Conservation (phyloP, 2,797 vertebrate genomes). For the Austrolebias charrua region DNA sequence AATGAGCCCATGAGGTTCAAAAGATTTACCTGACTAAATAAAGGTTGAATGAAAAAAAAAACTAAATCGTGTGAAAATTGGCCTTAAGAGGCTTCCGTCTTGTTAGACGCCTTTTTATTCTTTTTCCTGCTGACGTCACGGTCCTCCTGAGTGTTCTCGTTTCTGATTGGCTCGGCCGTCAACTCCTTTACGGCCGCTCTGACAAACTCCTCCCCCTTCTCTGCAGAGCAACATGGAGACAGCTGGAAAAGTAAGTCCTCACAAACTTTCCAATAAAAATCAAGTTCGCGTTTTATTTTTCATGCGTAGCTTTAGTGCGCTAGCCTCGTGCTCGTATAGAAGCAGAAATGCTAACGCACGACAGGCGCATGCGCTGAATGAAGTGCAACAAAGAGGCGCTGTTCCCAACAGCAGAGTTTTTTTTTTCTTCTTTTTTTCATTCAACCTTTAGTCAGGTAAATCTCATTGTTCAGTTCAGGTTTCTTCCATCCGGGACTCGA, state of each 20-base stretch:
- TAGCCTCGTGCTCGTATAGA: too few species aligned
- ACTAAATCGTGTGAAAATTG: too few species aligned
- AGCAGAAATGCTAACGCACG: not conserved
- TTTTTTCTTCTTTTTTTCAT: too few species aligned
- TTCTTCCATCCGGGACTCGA: too few species aligned
- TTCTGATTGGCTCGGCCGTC: constrained; percentile 54
- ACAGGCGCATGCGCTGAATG: not conserved
- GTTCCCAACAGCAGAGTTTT: not conserved
- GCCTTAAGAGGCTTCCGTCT: not conserved
- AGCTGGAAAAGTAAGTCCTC: constrained; percentile 72
- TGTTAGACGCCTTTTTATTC: not conserved
- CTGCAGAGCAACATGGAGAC: constrained; percentile 72
- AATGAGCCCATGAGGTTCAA: too few species aligned
- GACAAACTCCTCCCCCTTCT: not conserved
- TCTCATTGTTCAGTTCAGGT: too few species aligned
- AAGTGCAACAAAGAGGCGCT: constrained; percentile 21
- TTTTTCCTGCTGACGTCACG: not conserved
- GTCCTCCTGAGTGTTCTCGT: not conserved
- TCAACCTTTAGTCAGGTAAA: too few species aligned
- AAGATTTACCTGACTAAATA: too few species aligned
- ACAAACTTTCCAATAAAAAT: rapidly evolving
- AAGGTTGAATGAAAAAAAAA: too few species aligned
- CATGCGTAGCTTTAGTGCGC: not conserved
- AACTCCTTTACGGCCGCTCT: constrained; percentile 30
- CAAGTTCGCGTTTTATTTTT: not conserved